These are phyloP conservation scores for Tapirus indicus DNA, from an alignment of 2,797 vertebrate genomes.

Conservation along the genomic window DNA sequence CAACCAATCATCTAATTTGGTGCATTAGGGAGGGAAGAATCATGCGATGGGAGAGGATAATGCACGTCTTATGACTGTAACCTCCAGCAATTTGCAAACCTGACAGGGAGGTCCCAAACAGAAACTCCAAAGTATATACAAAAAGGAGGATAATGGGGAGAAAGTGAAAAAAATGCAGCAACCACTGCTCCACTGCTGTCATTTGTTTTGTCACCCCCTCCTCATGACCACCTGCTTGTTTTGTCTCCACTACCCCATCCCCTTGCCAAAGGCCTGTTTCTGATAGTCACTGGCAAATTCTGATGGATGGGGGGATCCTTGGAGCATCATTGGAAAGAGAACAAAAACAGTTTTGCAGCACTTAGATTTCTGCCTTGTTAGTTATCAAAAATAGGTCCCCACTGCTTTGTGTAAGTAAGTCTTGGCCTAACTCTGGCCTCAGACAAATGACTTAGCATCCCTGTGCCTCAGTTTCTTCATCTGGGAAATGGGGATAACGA, in stretches of 20 bases:
- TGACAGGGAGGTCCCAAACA: not conserved
- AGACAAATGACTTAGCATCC: not conserved
- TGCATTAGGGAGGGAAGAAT: conserved; percentile 45
- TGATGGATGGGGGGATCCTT: not conserved
- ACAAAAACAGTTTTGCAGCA: not conserved
- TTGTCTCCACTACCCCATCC: fast-evolving
- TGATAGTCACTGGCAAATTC: not conserved
- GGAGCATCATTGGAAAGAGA: not conserved
- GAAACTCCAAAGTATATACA: not conserved
- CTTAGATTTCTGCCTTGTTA: not conserved
- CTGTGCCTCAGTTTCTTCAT: not conserved
- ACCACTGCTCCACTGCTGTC: not conserved
- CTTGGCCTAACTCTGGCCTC: not conserved
- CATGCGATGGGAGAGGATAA: not conserved
- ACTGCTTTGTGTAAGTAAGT: not conserved
- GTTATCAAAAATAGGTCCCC: not conserved
- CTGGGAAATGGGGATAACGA: not conserved
- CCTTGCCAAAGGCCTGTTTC: not conserved
- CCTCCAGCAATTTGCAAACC: conserved; percentile 36
- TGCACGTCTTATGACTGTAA: not conserved
- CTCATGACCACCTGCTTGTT: not conserved
- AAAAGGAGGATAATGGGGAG: not conserved
- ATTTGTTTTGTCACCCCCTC: not conserved
- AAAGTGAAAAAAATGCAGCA: not conserved
- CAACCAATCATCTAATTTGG: conserved; percentile 68